Percentiles rank a stretch among this genome's conserved stretches.
Conservation (phyloP, 2,113 vertebrate species). For the Loxodonta africana region DNA sequence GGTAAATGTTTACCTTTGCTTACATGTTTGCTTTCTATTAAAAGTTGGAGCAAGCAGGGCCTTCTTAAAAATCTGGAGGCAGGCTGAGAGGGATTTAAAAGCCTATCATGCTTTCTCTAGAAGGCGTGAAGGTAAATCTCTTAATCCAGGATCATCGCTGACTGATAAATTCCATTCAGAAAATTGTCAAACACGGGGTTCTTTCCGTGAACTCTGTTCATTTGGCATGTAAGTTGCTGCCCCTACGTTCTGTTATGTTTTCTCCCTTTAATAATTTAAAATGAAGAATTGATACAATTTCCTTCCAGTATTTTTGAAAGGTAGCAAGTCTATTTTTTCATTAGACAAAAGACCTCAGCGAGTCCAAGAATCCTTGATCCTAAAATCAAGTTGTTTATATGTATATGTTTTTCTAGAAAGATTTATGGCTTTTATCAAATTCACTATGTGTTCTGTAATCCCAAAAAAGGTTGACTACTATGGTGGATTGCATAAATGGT, state of each 20-base stretch:
- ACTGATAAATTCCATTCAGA: constrained; percentile 68
- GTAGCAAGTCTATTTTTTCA: constrained; percentile 2
- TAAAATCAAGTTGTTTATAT: background rate
- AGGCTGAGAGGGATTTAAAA: constrained; percentile 52
- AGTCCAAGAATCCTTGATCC: background rate
- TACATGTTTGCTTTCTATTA: constrained; percentile 79
- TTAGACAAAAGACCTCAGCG: background rate
- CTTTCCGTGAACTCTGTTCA: background rate
- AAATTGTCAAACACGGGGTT: background rate
- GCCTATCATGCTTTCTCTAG: constrained; percentile 34
- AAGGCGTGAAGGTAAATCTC: constrained; percentile 53
- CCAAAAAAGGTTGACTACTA: background rate
- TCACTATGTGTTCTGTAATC: background rate
- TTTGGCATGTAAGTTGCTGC: background rate
- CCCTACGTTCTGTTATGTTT: background rate
- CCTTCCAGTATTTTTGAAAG: background rate
- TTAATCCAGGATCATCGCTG: background rate
- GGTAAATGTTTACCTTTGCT: constrained; percentile 80
- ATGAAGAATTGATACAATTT: background rate
- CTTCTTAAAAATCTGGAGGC: background rate
- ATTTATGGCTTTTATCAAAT: background rate
- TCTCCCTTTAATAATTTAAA: background rate
- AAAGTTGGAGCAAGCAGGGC: constrained; percentile 53
- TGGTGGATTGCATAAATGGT: background rate
- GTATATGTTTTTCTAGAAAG: background rate